Evolutionary conservation across 2,888 invertebrate species (phyloP).

Genomic region (Drosophila flavopinicola): DNA sequence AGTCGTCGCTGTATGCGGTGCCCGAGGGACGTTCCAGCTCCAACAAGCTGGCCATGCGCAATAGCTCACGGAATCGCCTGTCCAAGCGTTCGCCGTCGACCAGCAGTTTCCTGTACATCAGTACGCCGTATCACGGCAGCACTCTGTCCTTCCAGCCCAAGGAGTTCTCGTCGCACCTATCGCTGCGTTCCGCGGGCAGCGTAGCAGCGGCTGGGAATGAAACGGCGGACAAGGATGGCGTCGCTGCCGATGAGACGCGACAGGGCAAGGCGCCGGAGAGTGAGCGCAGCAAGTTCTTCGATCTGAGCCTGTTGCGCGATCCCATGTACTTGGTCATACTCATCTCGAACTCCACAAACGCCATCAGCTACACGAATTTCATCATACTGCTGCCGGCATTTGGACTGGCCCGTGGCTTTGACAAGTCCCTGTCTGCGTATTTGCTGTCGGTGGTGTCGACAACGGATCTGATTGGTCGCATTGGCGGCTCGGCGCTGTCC

Average conservation of each 20-base stretch:
- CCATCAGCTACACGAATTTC: constrained; percentile 94
- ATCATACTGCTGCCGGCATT: constrained; percentile 92
- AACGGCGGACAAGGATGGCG: constrained; percentile 68
- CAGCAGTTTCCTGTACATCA: constrained; percentile 93
- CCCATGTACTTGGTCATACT: constrained; percentile 92
- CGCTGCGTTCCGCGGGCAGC: constrained; percentile 88
- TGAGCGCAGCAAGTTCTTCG: constrained; percentile 88
- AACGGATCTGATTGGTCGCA: constrained; percentile 92
- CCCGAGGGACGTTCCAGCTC: constrained; percentile 86
- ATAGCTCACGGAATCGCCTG: constrained; percentile 84
- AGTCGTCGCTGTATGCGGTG: constrained; percentile 88
- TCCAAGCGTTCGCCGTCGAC: constrained; percentile 90
- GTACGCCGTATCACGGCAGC: constrained; percentile 94
- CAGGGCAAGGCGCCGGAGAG: constrained; percentile 23
- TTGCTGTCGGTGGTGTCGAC: constrained; percentile 92
- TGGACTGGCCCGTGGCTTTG: constrained; percentile 89
- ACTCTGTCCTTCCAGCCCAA: constrained; percentile 91
- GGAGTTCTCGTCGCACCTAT: constrained; percentile 91
- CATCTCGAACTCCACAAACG: constrained; percentile 93
- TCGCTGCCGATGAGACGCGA: constrained; percentile 27
- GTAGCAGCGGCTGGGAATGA: constrained; percentile 75
- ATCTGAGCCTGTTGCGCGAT: constrained; percentile 89
- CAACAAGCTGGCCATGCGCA: constrained; percentile 75
- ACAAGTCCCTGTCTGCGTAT: constrained; percentile 89
- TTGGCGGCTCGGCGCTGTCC: constrained; percentile 93